Base-by-base conservation (phyloP, 2,888 invertebrate species). In the Drosophila meridionalis region DNA sequence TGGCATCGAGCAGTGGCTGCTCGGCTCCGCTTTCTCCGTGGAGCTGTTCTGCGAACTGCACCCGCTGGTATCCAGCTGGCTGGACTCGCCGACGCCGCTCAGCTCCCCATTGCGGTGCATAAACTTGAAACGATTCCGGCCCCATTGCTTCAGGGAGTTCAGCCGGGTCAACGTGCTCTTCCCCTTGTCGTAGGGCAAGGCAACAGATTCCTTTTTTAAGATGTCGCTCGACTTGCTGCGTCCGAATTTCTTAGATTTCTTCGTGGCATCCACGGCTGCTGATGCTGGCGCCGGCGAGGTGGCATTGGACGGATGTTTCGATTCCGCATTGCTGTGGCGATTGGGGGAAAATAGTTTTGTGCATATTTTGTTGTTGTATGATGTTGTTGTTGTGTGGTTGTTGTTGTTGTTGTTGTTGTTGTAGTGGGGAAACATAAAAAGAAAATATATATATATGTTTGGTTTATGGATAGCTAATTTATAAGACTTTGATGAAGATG, bases 121-220 rank as follows among this genome's bases (percentile, higher is more conserved):
- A 90, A 96, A 94, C 92, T 95, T 95, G 91, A 97, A 94, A 82
- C 97, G 95, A 87, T 95, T 97, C 91, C 96, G 96, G 67, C 97
- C 97, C 97, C 97, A 97, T 91, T 97, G 96, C 92, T 97, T 97
- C 66, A 97, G 93, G 34, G 96, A 96, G 92, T 97, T 96, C 92
- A 97, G 96, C 36, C 93, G 91, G 11, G 93, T 92, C 78, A 92
- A 94, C 93, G 93, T 95, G 94, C 83, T 91, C 83, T 93, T 93
- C 26, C 93, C 92, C 73, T 91, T 92, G 83, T 93, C 92, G 89
- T 92, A 92, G 75, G 92, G 92, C 83, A 92, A 92, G 90, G 92
- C 92, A 90, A 92, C 91, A 91, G 91, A 90, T 87, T 93, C 93
- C 87, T 95, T 94, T 93, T 95, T 96, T 92, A 97, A 94, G 83